phyloP scores from a whole-genome alignment of 2,797 vertebrate species.

The Pseudochaenichthys georgianus region DNA sequence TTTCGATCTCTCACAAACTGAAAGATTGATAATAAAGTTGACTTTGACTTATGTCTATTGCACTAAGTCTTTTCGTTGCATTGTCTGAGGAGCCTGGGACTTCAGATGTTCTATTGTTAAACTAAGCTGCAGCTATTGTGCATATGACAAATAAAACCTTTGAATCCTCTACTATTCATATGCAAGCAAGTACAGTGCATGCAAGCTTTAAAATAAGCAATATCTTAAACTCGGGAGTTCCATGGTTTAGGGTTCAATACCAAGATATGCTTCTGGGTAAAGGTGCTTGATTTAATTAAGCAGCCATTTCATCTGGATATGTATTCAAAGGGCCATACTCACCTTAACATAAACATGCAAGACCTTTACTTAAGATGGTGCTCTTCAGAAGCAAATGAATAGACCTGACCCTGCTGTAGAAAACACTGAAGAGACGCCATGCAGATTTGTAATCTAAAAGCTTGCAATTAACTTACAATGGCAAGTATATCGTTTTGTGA shows the following conservation, averaged over 20 bases:
- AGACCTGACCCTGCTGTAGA: not conserved
- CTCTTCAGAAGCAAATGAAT: not conserved
- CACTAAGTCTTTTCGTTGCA: too few species aligned
- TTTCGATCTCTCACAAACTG: too few species aligned
- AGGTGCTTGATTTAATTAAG: slow-evolving; percentile 18
- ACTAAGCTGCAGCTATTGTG: too few species aligned
- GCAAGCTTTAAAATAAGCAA: not conserved
- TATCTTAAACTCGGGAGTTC: not conserved
- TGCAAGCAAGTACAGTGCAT: too few species aligned
- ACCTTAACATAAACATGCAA: not conserved
- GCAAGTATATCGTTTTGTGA: slow-evolving; percentile 1
- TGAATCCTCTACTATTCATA: too few species aligned
- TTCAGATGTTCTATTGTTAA: too few species aligned
- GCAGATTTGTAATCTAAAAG: not conserved
- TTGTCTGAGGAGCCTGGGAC: too few species aligned
- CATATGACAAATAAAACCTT: too few species aligned
- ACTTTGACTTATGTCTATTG: too few species aligned
- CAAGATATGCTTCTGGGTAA: slow-evolving; percentile 7
- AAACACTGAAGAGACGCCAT: too few species aligned
- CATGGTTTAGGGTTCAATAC: not conserved
- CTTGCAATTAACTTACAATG: not conserved
- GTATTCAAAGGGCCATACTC: not conserved
- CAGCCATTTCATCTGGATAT: not conserved
- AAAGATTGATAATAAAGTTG: too few species aligned
- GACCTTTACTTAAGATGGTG: not conserved